Base-by-base conservation (phyloP, 2,113 vertebrate species). In the Tetrax tetrax region DNA sequence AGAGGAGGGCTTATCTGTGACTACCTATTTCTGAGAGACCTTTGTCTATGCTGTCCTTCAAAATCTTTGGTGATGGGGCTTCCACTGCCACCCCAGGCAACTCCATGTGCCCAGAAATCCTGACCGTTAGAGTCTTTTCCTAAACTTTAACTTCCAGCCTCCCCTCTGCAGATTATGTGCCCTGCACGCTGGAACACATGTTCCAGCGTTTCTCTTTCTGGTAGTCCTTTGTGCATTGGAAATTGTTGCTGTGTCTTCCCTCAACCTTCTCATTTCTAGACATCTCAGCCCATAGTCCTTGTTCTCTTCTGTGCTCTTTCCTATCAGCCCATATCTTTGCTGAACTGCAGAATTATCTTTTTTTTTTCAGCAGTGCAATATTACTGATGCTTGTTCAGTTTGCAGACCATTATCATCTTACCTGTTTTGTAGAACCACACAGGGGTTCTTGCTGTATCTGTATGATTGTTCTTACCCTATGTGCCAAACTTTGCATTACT, bases 121-220 rank as follows among this genome's bases (percentile, higher is more conserved):
- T 66, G 16, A 14, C 0, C 7, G 2, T 4, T 15, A 27, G 20
- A 10, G 35, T 35, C 4, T 76, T 75, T 14, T 14, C 70, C 41
- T 25, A 25, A 22, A 35, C 9, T 28, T 64, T 29, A 70, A 13
- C 23, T 21, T 54, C 28, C 51, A 85, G 11, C n/a, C 21, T 31
- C 21, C 21, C 19, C 56, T 64, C 69, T 57, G 33, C 35, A n/a
- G 7, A 6, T 9, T 28, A 1, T 0, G 0, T n/a, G 71, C 18
- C 71, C 66, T 47, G 75, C 31, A n/a, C 37, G 9, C 41, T 1
- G 8, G 29, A 33, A 9, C 2, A 0, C 7, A 29, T 7, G 1
- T 53, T 50, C 61, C 41, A 64, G 19, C 29, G 25, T 35, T 35
- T 41, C 29, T 53, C 35, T 33, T 82, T 56, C 56, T 33, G 48